Percentiles rank a stretch among this genome's conserved stretches.
phyloP scores from a whole-genome alignment of 1,140 invertebrate species.

The Plodia interpunctella region DNA sequence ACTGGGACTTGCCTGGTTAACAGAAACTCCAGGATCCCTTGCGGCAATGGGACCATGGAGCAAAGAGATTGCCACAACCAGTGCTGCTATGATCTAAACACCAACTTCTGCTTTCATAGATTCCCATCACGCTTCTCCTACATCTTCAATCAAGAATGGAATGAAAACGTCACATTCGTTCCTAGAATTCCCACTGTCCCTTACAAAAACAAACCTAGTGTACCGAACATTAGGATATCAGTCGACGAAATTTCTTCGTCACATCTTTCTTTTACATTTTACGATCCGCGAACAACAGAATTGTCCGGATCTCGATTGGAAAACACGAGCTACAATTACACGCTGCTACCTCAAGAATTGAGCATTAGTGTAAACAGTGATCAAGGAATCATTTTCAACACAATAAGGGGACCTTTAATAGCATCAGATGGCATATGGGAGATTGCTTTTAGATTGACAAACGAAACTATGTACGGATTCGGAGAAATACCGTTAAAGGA shows the following conservation, averaged over 20 bases:
- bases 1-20: slow-evolving; percentile 50
- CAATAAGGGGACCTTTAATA: slow-evolving; percentile 54
- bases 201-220: slow-evolving; percentile 38
- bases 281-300: slow-evolving; percentile 30
- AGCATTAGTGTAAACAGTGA: slow-evolving; percentile 39
- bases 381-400: slow-evolving; percentile 52
- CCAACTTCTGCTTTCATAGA: slow-evolving; percentile 51
- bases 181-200: slow-evolving; percentile 51
- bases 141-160: slow-evolving; percentile 40
- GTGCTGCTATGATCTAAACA: slow-evolving; percentile 55
- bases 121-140: slow-evolving; percentile 62
- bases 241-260: slow-evolving; percentile 51
- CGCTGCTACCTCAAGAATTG: slow-evolving; percentile 48
- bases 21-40: slow-evolving; percentile 39
- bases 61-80: slow-evolving; percentile 43
- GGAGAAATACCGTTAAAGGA: slow-evolving; percentile 53
- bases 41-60: slow-evolving; percentile 37
- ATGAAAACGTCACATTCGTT: slow-evolving; percentile 35
- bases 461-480: slow-evolving; percentile 57
- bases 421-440: slow-evolving; percentile 67
- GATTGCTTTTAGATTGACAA: slow-evolving; percentile 52
- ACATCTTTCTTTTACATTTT: slow-evolving; percentile 50
- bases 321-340: slow-evolving; percentile 46
- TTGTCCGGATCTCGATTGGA: slow-evolving; percentile 35
- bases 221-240: slow-evolving; percentile 36